Evolutionary conservation across 2,113 vertebrate genomes (phyloP).

Genomic region (Diadophis punctatus): DNA sequence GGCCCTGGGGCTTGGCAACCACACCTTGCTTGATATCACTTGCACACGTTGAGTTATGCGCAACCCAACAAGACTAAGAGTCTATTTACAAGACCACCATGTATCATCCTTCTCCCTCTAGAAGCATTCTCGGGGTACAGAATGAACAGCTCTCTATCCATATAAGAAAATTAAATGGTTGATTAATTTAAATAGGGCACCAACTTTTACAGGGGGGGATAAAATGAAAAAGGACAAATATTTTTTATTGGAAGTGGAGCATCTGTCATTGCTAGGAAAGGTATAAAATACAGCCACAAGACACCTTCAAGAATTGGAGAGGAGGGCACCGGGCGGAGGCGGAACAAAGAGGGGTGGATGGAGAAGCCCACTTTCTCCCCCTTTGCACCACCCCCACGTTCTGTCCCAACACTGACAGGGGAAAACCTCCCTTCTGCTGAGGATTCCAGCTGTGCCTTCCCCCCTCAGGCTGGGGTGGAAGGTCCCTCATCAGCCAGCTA

Average conservation of each 20-base stretch:
- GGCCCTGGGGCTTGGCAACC: not conserved
- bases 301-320: not conserved
- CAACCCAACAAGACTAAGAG: not conserved
- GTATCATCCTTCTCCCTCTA: not conserved
- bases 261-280: not conserved
- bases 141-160: not conserved
- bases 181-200: not conserved
- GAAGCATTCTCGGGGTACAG: not conserved
- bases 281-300: not conserved
- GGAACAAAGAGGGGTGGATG: not conserved
- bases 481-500: not conserved
- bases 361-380: not conserved
- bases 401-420: not conserved
- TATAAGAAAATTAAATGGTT: not conserved
- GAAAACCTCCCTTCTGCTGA: not conserved
- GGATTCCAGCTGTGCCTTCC: not conserved
- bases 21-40: not conserved
- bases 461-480: not conserved
- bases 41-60: not conserved
- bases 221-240: not conserved
- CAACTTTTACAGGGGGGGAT: not conserved
- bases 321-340: not conserved
- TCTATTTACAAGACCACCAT: not conserved
- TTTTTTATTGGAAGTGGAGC: not conserved
- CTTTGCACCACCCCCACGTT: not conserved